These are phyloP conservation scores for Oxyruncus cristatus DNA, from an alignment of 2,113 vertebrate species.

Conservation along the genomic window DNA sequence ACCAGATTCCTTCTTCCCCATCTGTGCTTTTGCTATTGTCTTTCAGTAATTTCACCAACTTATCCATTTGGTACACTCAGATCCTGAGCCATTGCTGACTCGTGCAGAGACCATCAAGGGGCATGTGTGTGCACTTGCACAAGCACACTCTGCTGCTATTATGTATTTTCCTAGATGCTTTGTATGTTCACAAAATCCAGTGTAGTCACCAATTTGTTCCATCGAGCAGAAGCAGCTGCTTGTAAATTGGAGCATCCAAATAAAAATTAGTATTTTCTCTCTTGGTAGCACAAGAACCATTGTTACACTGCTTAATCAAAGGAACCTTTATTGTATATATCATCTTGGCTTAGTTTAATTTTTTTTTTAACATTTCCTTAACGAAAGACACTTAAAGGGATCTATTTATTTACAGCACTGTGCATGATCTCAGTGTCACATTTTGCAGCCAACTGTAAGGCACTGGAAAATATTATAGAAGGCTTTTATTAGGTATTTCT, in stretches of 20 bases:
- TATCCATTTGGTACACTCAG: background rate
- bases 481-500: background rate
- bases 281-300: background rate
- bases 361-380: background rate
- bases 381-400: background rate
- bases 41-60: slow-evolving; percentile 12
- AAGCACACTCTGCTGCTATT: background rate
- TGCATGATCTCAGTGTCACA: background rate
- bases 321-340: background rate
- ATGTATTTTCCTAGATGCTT: background rate
- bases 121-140: background rate
- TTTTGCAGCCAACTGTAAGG: background rate
- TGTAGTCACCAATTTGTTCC: background rate
- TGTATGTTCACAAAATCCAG: background rate
- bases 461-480: background rate
- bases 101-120: background rate
- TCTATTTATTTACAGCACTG: background rate
- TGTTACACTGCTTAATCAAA: background rate
- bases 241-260: background rate
- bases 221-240: background rate
- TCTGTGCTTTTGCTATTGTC: background rate
- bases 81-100: background rate
- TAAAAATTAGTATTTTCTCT: background rate
- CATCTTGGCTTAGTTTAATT: background rate
- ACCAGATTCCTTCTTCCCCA: slow-evolving; percentile 58